Evolutionary conservation across 2,797 vertebrate genomes (phyloP).

Genomic region (Lophotriccus pileatus): DNA sequence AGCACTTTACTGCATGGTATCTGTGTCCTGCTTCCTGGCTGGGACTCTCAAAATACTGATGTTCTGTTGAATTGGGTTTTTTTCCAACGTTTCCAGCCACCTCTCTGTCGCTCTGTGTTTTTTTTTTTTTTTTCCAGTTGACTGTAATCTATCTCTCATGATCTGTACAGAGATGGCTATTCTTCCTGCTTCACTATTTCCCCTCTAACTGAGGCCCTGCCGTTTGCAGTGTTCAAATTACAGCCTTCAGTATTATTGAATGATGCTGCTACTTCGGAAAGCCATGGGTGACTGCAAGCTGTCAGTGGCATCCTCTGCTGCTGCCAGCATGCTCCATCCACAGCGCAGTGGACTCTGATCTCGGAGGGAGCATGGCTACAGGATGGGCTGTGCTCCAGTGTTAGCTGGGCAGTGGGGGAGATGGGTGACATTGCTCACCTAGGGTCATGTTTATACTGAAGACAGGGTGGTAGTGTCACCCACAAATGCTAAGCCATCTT

Average conservation of each 20-base stretch:
- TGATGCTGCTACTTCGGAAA: background rate
- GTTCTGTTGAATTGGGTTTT: slow-evolving; percentile 14
- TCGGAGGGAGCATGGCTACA: accelerated
- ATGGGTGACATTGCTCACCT: background rate
- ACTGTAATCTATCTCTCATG: slow-evolving; percentile 57
- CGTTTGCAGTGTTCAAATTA: slow-evolving; percentile 40
- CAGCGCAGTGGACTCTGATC: background rate
- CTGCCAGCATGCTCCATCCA: background rate
- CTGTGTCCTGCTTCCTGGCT: slow-evolving; percentile 49
- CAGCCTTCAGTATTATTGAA: background rate
- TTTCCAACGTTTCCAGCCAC: slow-evolving; percentile 57
- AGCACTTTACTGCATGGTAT: slow-evolving; percentile 48
- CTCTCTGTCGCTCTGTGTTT: background rate
- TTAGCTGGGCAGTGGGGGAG: background rate
- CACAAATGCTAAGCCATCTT: background rate
- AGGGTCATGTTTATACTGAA: background rate
- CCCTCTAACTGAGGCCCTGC: slow-evolving; percentile 39
- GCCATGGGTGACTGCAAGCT: background rate
- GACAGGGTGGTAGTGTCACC: background rate
- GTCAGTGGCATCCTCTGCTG: background rate
- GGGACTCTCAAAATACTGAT: slow-evolving; percentile 39
- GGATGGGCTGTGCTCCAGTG: background rate
- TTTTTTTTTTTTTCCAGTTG: slow-evolving; percentile 15
- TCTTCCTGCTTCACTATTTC: slow-evolving; percentile 22
- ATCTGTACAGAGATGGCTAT: slow-evolving; percentile 31